Evolutionary conservation across 2,888 invertebrate species (phyloP).

Genomic region (Mamestra brassicae): DNA sequence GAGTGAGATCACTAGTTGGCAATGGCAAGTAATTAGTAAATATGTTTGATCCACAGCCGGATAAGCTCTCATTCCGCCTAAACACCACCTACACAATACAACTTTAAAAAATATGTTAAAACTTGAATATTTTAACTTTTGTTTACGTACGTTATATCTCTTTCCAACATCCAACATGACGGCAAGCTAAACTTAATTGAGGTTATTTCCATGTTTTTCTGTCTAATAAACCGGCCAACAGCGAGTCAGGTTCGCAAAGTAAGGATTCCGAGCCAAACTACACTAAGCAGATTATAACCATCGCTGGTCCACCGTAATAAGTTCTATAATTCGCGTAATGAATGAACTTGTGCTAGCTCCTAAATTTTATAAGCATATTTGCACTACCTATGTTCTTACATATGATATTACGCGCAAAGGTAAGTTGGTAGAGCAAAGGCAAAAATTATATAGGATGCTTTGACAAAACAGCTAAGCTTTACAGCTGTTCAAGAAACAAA

Average conservation of each 20-base stretch:
- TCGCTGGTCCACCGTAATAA: not conserved
- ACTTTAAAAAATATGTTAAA: constrained; percentile 38
- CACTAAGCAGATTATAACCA: not conserved
- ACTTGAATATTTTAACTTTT: constrained; percentile 39
- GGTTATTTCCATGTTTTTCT: not conserved
- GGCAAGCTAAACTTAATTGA: not conserved
- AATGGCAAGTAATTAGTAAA: constrained; percentile 20
- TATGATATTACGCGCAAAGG: no score
- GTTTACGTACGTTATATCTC: not conserved
- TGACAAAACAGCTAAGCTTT: not conserved
- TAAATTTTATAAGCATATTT: not conserved
- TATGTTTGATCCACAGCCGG: constrained; percentile 10
- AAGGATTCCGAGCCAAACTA: not conserved
- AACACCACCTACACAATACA: constrained; percentile 35
- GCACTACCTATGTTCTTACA: no score
- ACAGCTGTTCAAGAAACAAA: not conserved
- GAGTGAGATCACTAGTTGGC: constrained; percentile 2
- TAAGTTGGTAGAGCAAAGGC: not conserved
- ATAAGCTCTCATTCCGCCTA: constrained; percentile 37
- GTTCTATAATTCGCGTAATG: no score
- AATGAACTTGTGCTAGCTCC: no score
- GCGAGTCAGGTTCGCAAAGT: not conserved
- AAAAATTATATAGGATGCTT: not conserved
- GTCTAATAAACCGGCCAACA: not conserved
- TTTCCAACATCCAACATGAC: constrained; percentile 5